These are phyloP conservation scores for Calliscelio sp. DNA, from an alignment of 2,888 invertebrate genomes.

Conservation along the genomic window DNA sequence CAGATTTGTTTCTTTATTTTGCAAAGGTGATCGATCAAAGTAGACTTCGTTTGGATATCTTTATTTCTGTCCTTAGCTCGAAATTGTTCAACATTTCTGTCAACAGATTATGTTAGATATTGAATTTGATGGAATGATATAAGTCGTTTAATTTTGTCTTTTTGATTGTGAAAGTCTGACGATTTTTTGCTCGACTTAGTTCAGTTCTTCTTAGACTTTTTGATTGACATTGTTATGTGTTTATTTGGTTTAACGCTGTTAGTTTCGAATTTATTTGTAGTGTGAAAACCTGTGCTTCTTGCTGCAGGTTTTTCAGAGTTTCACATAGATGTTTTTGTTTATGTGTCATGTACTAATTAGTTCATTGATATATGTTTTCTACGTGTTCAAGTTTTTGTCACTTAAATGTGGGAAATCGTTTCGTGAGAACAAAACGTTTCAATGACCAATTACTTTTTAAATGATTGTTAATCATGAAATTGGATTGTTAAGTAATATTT, in stretches of 20 bases:
- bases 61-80: too few relatives aligned
- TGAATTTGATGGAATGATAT: not conserved
- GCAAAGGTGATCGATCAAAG: slow-evolving; percentile 52
- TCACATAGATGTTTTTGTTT: slow-evolving; percentile 42
- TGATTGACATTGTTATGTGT: slow-evolving; percentile 35
- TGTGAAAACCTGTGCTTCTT: slow-evolving; percentile 41
- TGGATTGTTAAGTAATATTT: not conserved
- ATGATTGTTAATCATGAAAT: not conserved
- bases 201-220: not conserved
- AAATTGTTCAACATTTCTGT: not conserved
- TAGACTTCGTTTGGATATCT: slow-evolving; percentile 19
- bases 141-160: too few relatives aligned
- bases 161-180: too few relatives aligned
- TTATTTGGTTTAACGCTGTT: slow-evolving; percentile 42
- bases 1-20: slow-evolving; percentile 45
- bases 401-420: slow-evolving; percentile 47
- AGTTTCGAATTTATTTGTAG: slow-evolving; percentile 31
- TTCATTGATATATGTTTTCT: slow-evolving; percentile 43
- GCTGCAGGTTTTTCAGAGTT: slow-evolving; percentile 15
- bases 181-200: too few relatives aligned
- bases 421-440: slow-evolving; percentile 48
- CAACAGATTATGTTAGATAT: slow-evolving; percentile 9
- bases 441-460: slow-evolving; percentile 28
- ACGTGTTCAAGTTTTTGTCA: not conserved
- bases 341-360: slow-evolving; percentile 48